Conservation (phyloP, 2,888 invertebrate species). For the Timandra comae region DNA sequence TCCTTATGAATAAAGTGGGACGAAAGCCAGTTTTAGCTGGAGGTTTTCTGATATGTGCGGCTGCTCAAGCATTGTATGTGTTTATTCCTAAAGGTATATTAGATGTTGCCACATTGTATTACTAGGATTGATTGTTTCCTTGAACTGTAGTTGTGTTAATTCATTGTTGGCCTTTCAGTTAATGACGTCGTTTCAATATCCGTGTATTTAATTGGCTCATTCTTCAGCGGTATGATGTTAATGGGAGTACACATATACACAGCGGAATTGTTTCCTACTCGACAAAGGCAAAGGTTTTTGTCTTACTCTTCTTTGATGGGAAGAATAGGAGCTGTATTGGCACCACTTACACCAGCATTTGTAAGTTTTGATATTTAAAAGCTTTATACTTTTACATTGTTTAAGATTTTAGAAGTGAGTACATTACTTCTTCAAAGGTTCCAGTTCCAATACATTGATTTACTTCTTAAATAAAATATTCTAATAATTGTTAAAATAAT, state of each 20-base stretch:
- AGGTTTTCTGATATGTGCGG: conserved; percentile 74
- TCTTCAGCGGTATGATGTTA: conserved; percentile 79
- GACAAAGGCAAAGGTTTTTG: conserved; percentile 78
- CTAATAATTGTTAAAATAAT: too few species aligned
- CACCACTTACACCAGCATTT: conserved; percentile 80
- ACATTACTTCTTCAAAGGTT: too few species aligned
- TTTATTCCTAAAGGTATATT: conserved; percentile 47
- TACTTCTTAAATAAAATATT: too few species aligned
- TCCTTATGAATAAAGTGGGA: conserved; percentile 75
- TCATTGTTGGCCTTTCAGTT: too few species aligned
- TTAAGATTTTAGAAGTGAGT: too few species aligned
- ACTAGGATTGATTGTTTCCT: too few species aligned
- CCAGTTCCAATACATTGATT: too few species aligned
- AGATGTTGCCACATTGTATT: too few species aligned
- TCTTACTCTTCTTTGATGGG: conserved; percentile 81
- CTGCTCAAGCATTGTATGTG: conserved; percentile 71
- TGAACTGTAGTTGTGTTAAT: too few species aligned
- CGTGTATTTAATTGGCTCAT: conserved; percentile 49
- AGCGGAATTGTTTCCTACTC: conserved; percentile 81
- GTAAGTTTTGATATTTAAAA: too few species aligned
- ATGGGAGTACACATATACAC: conserved; percentile 80
- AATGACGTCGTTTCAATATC: too few species aligned
- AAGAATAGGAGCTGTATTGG: conserved; percentile 79
- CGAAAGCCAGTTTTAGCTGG: conserved; percentile 73
- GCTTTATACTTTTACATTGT: too few species aligned